Evolutionary conservation across 2,888 invertebrate genomes (phyloP).

Genomic region (Linnaemya vulpina): DNA sequence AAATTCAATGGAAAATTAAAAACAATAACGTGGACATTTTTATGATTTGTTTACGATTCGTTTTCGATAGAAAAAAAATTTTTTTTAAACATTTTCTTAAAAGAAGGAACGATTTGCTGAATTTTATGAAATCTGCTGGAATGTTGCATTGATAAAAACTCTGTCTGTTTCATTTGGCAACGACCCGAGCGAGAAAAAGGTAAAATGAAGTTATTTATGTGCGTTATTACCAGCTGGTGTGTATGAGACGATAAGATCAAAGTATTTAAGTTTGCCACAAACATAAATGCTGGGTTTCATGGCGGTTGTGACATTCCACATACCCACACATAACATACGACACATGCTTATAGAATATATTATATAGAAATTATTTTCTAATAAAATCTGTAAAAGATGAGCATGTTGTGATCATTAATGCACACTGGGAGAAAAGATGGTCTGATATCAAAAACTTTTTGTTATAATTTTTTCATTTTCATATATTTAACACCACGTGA

Average conservation of each 20-base stretch:
- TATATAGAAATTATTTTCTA: not conserved
- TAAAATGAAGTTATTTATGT: conserved; percentile 9
- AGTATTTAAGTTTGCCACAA: not conserved
- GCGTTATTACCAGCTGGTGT: not conserved
- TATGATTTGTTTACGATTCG: conserved; percentile 62
- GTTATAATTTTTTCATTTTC: too few relatives aligned
- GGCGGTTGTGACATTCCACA: not conserved
- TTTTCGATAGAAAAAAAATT: conserved; percentile 3
- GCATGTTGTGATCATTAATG: too few relatives aligned
- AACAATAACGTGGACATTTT: conserved; percentile 43
- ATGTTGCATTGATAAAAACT: conserved; percentile 2
- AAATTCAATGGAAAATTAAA: conserved; percentile 32
- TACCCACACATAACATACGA: not conserved
- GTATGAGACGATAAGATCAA: not conserved
- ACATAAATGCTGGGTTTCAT: not conserved
- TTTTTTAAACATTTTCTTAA: not conserved
- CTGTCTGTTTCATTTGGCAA: conserved; percentile 10
- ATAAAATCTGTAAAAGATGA: not conserved
- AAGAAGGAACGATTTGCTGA: not conserved
- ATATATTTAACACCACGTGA: not conserved
- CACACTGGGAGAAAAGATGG: not conserved
- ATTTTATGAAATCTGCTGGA: not conserved
- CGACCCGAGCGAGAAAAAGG: not conserved
- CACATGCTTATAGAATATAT: not conserved
- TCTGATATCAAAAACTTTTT: not conserved